Base-by-base conservation (phyloP, 2,113 vertebrate genomes). In the Nesogale talazaci region DNA sequence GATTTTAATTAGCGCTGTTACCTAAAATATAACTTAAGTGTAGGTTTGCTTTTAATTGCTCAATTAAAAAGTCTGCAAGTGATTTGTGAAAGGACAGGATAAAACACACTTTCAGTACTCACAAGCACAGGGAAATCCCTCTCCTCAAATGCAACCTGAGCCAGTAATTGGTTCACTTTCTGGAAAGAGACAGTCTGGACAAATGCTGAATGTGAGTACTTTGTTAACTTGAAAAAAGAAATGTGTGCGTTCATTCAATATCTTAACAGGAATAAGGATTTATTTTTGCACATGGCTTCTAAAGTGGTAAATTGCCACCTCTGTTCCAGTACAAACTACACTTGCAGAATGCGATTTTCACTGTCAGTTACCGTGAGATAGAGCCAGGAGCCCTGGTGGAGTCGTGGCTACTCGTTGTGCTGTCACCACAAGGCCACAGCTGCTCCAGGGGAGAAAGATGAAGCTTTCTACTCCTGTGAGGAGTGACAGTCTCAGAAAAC, bases 1-100 rank as follows among this genome's bases (percentile, higher is more conserved):
- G 22, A 87, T 83, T 94, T 89, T 67, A 85, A 65, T 70, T 87
- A 85, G 12, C 61, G 15, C 38, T 70, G 65, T 59, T 82, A 89
- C 52, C 8, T 74, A 67, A 92, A 75, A 89, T 17, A 69, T 70
- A 94, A 94, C 46, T 52, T 10, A 52, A 52, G 14, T 52, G 46
- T 52, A 83, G 15, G 76, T 20, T 67, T 27, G 22, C 46, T 36
- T 72, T 72, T 70, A 70, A 86, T 52, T 78, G 80, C 57, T 82
- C 38, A 70, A n/a, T 23, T 89, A 46, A 91, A 83, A 78, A 79
- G 14, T 65, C 27, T 69, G 70, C 31, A 83, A 79, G 34, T 65
- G 36, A 11, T 88, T 75, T 92, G 7, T 86, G 31, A 89, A 92
- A 57, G 22, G 56, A 11, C 36, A 89, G 11, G 17, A 86, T 52